Evolutionary conservation across 2,113 vertebrate genomes (phyloP), one percentile per base, ranked within the genome.

Genomic region (Hystrix brachyura): DNA sequence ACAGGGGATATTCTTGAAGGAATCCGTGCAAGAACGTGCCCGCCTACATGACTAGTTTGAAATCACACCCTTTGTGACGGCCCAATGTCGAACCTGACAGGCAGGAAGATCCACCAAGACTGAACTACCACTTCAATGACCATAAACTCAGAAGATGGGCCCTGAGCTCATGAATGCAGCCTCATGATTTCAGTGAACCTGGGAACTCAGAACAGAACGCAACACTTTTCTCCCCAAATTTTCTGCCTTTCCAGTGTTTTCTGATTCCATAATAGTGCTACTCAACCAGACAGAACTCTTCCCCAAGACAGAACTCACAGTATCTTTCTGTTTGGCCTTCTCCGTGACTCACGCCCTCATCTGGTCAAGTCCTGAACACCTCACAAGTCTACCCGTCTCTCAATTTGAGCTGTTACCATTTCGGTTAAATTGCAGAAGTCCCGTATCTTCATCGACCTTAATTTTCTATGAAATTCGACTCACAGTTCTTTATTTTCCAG

Each of bases 401-500:
- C 34, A 34, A 48, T 78, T 60, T 83, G 60, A 11, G 17, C 17
- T 65, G n/a, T 38, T 71, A 78, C 65, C 72, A 15, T 23, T 67
- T 96, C 57, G n/a, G 32, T 80, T 81, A 92, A 6, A 5, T 55
- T 90, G 1, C 71, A 38, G 60, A 88, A 79, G 48, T 51, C 65
- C 69, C 59, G 84, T 64, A 43, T 46, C 1, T 11, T 93, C 64
- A 29, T 34, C n/a, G 95, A 65, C n/a, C 76, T 57, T 19, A 51
- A 62, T 80, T 91, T 86, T 78, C 60, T 80, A 29, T 80, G 43
- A 82, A 57, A 80, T 8, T 95, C 53, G 43, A 89, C 34, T 86
- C 29, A 3, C 46, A 72, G 57, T 59, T 90, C 48, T 85, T 93
- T 93, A 89, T 96, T 94, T 97, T 91, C 27, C 34, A 89, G 51